A percentile compares a stretch with the other conserved stretches of the same genome.
Conservation (phyloP, 2,888 invertebrate genomes). For the Scaptomyza cyrtandrae region DNA sequence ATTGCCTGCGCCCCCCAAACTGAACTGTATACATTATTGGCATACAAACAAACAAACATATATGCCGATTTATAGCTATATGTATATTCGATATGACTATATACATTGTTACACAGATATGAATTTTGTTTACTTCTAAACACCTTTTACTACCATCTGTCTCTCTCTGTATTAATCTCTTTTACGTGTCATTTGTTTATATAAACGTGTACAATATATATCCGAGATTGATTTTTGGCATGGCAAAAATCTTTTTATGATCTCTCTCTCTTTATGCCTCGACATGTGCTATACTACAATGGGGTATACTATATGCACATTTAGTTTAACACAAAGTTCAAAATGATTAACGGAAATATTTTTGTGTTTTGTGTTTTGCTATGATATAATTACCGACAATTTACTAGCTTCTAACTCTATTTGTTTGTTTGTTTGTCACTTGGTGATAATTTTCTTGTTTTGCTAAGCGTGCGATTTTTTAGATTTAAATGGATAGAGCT, state of each 20-base stretch:
- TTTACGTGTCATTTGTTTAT: background rate
- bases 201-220: background rate
- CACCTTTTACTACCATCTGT: no score
- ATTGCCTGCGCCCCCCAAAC: constrained; percentile 47
- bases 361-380: constrained; percentile 38
- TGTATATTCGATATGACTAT: background rate
- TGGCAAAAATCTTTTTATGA: constrained; percentile 23
- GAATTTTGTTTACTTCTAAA: constrained; percentile 6
- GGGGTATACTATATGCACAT: constrained; percentile 2
- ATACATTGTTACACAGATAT: background rate
- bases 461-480: constrained; percentile 15
- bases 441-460: constrained; percentile 44
- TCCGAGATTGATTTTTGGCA: constrained; percentile 18
- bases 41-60: background rate
- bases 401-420: constrained; percentile 28
- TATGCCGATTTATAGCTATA: constrained; percentile 17
- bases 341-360: constrained; percentile 45
- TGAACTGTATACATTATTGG: constrained; percentile 42
- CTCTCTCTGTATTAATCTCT: background rate
- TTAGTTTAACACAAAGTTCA: constrained; percentile 52
- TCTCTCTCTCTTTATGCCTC: constrained; percentile 7
- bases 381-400: constrained; percentile 60
- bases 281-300: background rate
- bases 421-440: constrained; percentile 49
- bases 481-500: no score